Conservation (phyloP, 2,888 invertebrate genomes). For the Lithophane socia region DNA sequence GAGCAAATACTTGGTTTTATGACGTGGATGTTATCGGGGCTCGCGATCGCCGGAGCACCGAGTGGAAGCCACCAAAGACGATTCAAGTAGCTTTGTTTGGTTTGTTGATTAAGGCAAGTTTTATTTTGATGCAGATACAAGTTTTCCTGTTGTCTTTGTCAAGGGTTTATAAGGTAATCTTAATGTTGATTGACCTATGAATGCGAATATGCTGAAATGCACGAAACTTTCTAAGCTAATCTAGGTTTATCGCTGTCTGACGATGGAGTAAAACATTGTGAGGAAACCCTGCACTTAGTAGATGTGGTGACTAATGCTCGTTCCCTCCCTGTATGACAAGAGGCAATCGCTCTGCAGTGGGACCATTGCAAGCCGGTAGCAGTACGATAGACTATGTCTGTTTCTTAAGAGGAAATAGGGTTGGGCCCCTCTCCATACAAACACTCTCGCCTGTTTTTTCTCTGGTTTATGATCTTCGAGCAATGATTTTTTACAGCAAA, state of each 20-base stretch:
- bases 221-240: background rate
- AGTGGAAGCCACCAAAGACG: slow-evolving; percentile 60
- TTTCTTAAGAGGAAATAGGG: no score
- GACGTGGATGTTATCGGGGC: slow-evolving; percentile 54
- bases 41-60: slow-evolving; percentile 50
- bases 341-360: background rate
- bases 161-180: background rate
- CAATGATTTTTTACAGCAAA: no score
- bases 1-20: slow-evolving; percentile 60
- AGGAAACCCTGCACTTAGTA: background rate
- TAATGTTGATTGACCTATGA: background rate
- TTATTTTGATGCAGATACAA: slow-evolving; percentile 15
- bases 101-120: slow-evolving; percentile 33
- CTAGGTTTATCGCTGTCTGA: background rate
- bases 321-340: background rate
- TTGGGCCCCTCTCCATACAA: no score
- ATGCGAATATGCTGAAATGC: background rate
- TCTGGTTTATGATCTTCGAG: no score
- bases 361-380: background rate
- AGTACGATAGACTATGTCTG: no score
- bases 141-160: slow-evolving; percentile 1
- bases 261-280: background rate
- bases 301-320: background rate
- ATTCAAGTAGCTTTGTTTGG: slow-evolving; percentile 36
- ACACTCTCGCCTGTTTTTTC: no score